phyloP scores from a whole-genome alignment of 2,797 vertebrate species.

The Rhinatrema bivittatum region DNA sequence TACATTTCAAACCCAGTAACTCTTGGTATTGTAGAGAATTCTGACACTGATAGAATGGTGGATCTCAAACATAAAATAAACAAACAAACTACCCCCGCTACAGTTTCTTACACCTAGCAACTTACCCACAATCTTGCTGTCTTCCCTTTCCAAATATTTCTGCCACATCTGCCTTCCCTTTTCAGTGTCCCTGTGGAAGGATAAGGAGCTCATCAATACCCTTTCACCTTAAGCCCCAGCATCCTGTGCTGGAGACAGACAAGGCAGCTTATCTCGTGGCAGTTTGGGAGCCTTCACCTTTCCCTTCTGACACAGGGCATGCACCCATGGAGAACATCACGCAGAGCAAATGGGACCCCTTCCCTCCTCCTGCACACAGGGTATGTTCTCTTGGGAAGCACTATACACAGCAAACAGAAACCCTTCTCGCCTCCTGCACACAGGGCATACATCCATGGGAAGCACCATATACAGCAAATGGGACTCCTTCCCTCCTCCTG shows the following conservation, averaged over 20 bases:
- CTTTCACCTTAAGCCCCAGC: neutral
- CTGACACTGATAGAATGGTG: too few species aligned
- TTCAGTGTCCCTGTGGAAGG: constrained; percentile 72
- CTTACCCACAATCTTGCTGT: constrained; percentile 92
- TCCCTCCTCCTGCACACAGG: too few species aligned
- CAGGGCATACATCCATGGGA: too few species aligned
- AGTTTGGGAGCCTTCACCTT: neutral
- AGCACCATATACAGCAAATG: too few species aligned
- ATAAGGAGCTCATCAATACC: constrained; percentile 3
- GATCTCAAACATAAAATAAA: too few species aligned
- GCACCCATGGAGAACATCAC: neutral
- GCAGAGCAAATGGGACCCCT: too few species aligned
- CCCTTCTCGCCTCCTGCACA: too few species aligned
- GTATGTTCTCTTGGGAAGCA: too few species aligned
- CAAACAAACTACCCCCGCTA: neutral
- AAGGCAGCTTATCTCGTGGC: neutral
- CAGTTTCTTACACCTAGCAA: neutral
- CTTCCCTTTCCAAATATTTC: constrained; percentile 82
- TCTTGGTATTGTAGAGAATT: too few species aligned
- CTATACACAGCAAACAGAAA: too few species aligned
- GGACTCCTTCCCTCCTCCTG: too few species aligned
- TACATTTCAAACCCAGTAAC: too few species aligned
- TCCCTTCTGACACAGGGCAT: neutral
- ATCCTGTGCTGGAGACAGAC: neutral
- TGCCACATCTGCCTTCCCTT: constrained; percentile 89